Base-by-base conservation (phyloP, 2,797 vertebrate species). In the Anguilla megastoma region DNA sequence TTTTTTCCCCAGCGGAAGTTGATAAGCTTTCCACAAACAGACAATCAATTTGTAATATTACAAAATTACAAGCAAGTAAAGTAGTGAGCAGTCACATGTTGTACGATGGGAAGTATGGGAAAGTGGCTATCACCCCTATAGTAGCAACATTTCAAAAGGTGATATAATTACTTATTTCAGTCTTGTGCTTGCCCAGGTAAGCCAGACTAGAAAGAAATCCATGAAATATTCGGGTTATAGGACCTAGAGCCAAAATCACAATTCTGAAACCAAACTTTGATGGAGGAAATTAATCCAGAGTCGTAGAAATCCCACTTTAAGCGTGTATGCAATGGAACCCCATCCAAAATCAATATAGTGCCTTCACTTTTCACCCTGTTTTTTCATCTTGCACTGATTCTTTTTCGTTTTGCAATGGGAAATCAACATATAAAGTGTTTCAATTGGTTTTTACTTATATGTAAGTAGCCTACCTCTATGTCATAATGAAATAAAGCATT, bases 261-360 rank as follows among this genome's bases (percentile, higher is more conserved):
- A 87, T 30, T 79, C 21, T 80, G 48, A 79, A 56, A 52, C 76
- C 66, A 41, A 87, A 87, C 86, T 33, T 41, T 80, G 18, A 80
- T 48, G 76, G 7, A 4, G 41, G 76, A 45, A 80, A 74, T 74
- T 9, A 74, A 79, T 74, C 2, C 18, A 36, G 2, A 18, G 2
- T 76, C 69, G 50, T 27, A 86, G 66, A 76, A 86, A 76, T 86
- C 30, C 7, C 27, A 71, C 66, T 71, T 71, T 30, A 12, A 12
- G 9, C 10, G n/a, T 30, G n/a, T 8, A 71, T 1, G 63, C 7
- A 66, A 79, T 36, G 27, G 71, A 74, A 36, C 10, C 71, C 30
- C 71, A 74, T 74, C 71, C 27, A 36, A 33, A 74, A 74, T 36
- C 71, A 36, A 74, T 74, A 74, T 36, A 21, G 16, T 63, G 58